A percentile compares a stretch with the other conserved stretches of the same genome.
phyloP scores from a whole-genome alignment of 2,888 invertebrate species.

The Conchocele bisecta region DNA sequence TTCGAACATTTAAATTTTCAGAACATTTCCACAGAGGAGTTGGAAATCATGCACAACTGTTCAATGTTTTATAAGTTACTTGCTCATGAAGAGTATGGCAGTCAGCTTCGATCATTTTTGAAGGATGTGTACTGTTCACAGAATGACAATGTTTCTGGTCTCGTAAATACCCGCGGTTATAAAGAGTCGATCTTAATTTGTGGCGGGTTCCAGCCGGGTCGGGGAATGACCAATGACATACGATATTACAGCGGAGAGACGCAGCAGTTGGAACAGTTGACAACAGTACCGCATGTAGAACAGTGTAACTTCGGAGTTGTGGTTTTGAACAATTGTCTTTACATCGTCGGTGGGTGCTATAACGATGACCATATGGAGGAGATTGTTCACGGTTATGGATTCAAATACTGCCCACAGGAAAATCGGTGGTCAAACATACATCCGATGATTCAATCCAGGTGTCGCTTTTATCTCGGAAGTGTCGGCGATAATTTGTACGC shows the following conservation, averaged over 20 bases:
- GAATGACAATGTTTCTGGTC: slow-evolving; percentile 37
- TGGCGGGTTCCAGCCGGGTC: slow-evolving; percentile 86
- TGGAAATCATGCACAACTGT: slow-evolving; percentile 47
- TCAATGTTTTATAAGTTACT: slow-evolving; percentile 47
- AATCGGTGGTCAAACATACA: slow-evolving; percentile 88
- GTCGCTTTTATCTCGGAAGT: slow-evolving; percentile 75
- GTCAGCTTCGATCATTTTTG: slow-evolving; percentile 11
- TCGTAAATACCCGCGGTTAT: slow-evolving; percentile 85
- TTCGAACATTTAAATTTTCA: slow-evolving; percentile 84
- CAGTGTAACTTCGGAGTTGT: slow-evolving; percentile 89
- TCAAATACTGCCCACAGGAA: slow-evolving; percentile 86
- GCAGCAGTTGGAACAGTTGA: slow-evolving; percentile 87
- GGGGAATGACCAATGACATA: slow-evolving; percentile 87
- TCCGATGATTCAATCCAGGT: slow-evolving; percentile 74
- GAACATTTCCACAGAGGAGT: slow-evolving; percentile 76
- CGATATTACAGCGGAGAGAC: slow-evolving; percentile 86
- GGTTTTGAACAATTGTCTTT: slow-evolving; percentile 88
- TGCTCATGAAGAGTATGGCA: slow-evolving; percentile 14
- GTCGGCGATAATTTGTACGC: slow-evolving; percentile 73
- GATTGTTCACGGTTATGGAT: slow-evolving; percentile 89
- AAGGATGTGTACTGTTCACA: slow-evolving; percentile 8
- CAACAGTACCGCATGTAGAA: slow-evolving; percentile 89
- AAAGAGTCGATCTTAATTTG: slow-evolving; percentile 87
- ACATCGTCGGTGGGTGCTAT: slow-evolving; percentile 89
- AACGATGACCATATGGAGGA: slow-evolving; percentile 86